Base-by-base conservation (phyloP, 1,140 invertebrate species). In the Bicyclus anynana region DNA sequence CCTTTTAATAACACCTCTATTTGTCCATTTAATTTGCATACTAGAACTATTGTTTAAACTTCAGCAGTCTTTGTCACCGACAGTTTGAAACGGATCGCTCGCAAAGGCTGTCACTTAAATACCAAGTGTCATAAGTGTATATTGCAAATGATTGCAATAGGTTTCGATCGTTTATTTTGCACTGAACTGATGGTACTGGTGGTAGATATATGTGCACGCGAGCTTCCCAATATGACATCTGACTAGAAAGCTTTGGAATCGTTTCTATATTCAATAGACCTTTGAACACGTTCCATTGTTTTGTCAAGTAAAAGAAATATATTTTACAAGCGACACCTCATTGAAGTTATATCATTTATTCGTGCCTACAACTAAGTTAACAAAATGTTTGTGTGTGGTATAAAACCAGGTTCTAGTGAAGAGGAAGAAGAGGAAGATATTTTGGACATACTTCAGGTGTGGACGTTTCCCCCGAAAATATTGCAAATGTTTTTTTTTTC, bases 361-460 rank as follows among this genome's bases (percentile, higher is more conserved):
- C 46, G n/a, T 14, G 29, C 1, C 16, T 42, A 38, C 33, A 27
- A 40, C 14, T 5, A 35, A 46, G 37, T 42, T 51, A 6, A 46
- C 23, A 75, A 62, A 56, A 85, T 87, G 84, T 87, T 87, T 53
- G 84, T 87, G 12, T 67, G 61, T 48, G 76, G 76, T 10, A 76
- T 87, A 20, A 78, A 68, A 46, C 78, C 73, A 50, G 79, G 78
- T 4, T 83, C 84, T 27, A 83, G 82, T 37, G 89, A 88, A 21
- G 83, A 89, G 57, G 79, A 82, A 58, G 77, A 81, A 20, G 82
- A 85, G 53, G 82, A 87, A 70, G 84, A 89, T 74, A 73, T 89
- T 13, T 81, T 86, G 72, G 86, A 88, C 59, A 80, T 83, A 47
- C 72, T 87, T 12, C 83, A 84, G 81, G 82, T 86, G 61, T 48